Evolutionary conservation across 1,140 invertebrate species (phyloP), one percentile per base, ranked within the genome.

Genomic region (Caenorhabditis briggsae): DNA sequence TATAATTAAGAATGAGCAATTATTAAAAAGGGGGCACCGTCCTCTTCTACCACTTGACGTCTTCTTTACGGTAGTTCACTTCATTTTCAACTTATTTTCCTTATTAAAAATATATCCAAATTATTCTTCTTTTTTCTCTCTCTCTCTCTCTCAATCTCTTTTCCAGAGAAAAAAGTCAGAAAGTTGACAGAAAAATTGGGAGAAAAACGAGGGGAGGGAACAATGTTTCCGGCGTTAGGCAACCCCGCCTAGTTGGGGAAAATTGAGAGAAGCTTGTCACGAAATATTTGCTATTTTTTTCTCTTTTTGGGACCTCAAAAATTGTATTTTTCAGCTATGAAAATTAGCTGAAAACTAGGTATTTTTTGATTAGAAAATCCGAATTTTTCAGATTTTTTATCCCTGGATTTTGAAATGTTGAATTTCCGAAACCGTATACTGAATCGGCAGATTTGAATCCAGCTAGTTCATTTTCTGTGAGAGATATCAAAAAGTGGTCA

Each of bases 171-270:
- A 64, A 64, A 64, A 7, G 2, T 7, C 5, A 11, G 33, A 25
- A 33, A 41, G 8, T 64, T 64, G 59, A 64, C 59, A 58, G 5
- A 58, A n/a, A 58, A 18, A 18, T 11, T 12, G 50, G 16, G 50
- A 1, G 50, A 53, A 53, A 53, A 53, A 53, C 33, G 33, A 33
- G 33, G 33, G 33, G 33, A 11, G 50, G 50, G 23, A 25, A 64
- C 59, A 64, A 64, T 64, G 59, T 64, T 64, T 64, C 59, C 59
- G 59, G 59, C 59, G 59, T 64, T 64, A 64, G 59, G 59, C 59
- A 64, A 64, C 59, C 9, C 7, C 11, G 8, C 7, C 20, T 1
- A 1, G 0, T 7, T 0, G 20, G 9, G 9, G 23, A 64, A 64
- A 64, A 64, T 64, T 64, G 59, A 64, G 59, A 64, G 59, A 64